phyloP scores from a whole-genome alignment of 2,113 vertebrate genomes.

The Syngnathus floridae region DNA sequence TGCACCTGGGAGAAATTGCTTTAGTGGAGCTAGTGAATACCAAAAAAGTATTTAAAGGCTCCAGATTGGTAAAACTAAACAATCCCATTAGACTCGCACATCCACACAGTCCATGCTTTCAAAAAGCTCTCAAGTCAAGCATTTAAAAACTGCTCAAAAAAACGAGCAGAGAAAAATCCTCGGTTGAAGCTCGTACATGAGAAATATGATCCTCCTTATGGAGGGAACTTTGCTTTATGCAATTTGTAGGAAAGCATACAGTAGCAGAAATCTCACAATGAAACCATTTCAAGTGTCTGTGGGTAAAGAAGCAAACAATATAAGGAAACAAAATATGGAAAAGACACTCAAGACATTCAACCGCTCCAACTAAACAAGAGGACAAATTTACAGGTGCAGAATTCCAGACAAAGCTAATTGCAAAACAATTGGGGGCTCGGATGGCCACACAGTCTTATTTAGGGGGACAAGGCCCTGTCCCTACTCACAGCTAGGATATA shows the following conservation, averaged over 20 bases:
- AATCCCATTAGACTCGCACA: conserved; percentile 48
- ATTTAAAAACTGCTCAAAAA: conserved; percentile 69
- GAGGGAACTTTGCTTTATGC: conserved; percentile 63
- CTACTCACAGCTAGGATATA: conserved; percentile 47
- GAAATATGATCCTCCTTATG: conserved; percentile 69
- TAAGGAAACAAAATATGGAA: conserved; percentile 28
- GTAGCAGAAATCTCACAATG: conserved; percentile 48
- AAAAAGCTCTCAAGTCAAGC: conserved; percentile 64
- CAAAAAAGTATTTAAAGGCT: conserved; percentile 58
- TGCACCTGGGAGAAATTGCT: conserved; percentile 66
- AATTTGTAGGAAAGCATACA: conserved; percentile 65
- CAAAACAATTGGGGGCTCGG: conserved; percentile 34
- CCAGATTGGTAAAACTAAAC: conserved; percentile 47
- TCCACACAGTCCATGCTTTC: conserved; percentile 58
- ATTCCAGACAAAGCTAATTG: conserved; percentile 66
- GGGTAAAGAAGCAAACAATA: conserved; percentile 48
- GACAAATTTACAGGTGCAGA: conserved; percentile 68
- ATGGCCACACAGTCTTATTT: conserved; percentile 57
- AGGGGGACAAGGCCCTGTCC: conserved; percentile 40
- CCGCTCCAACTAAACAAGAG: conserved; percentile 32
- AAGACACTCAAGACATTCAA: conserved; percentile 54
- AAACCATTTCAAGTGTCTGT: conserved; percentile 26
- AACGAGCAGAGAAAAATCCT: conserved; percentile 60
- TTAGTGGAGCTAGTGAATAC: conserved; percentile 56
- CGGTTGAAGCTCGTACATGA: conserved; percentile 60